Evolutionary conservation across 2,113 vertebrate genomes (phyloP), one percentile per base, ranked within the genome.

Genomic region (Percina caprodes): DNA sequence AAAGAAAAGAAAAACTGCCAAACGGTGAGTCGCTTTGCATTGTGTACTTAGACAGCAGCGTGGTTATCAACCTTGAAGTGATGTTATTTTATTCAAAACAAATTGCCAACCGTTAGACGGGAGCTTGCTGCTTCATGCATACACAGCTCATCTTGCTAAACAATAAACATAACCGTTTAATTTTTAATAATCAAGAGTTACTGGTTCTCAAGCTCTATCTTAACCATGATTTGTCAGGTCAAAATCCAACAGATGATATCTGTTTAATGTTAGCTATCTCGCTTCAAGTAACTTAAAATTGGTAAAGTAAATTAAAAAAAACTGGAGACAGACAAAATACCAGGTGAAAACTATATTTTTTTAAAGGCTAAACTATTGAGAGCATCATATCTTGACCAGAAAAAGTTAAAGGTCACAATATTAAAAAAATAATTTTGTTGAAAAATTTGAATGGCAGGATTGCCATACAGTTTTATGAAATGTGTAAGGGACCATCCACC

Each of bases 31-130:
- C 69, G 10, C 45, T 76, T 33, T 35, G 67, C 51, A 18, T 69
- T 24, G 51, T 30, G 45, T 45, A 39, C 69, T 73, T 67, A 42
- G 54, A 79, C 63, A 71, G 86, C 71, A 48, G 39, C 59, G 26
- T 12, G 16, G 11, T 82, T 77, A 80, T 87, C 80, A 75, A 71
- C 77, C 69, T 76, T 62, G 74, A 81, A 65, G 77, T 35, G 51
- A 77, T 81, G 71, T 74, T 75, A 62, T 60, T 83, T 85, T 79
- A 77, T 89, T 84, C 80, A 59, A 78, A 66, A 51, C 51, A 65
- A 84, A 78, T 79, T 30, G 59, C 71, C 74, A 54, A 2, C 6
- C 0, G 0, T 55, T 7, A 56, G 35, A 55, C 21, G 0, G 21
- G 9, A 74, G 56, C 65, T 72, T 56, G 26, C 45, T 26, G 13